Base-by-base conservation (phyloP, 2,113 vertebrate genomes). In the Onychorhynchus coronatus region DNA sequence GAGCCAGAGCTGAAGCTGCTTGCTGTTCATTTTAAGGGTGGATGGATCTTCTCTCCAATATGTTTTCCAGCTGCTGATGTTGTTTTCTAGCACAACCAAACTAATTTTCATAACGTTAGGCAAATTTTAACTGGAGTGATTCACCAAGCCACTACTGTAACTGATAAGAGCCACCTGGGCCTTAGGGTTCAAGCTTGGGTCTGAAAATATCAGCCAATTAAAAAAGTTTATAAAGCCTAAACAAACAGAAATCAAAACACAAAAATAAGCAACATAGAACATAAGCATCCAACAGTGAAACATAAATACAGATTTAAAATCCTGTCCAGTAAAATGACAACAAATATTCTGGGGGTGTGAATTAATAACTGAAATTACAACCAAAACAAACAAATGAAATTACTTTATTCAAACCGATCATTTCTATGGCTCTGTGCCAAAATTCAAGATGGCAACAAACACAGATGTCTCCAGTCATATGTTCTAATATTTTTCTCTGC, bases 401-500 rank as follows among this genome's bases (percentile, higher is more conserved):
- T 14, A 95, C 71, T 98, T 98, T 98, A 98, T 98, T 98, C 79
- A 97, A 85, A 96, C 22, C 8, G 53, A 87, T 86, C 15, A 84
- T 55, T 93, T 96, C 70, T 59, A 82, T 82, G 90, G 49, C 71
- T 96, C 91, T 77, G 65, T 92, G 95, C 71, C 95, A 96, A 92
- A 92, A 94, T 79, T 89, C 88, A 95, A 91, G 91, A 91, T 41
- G 37, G 84, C 78, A 93, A 95, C 85, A 72, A 87, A 89, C 49
- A 92, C 0, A 21, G 55, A 86, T 73, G 72, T 89, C 71, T 94
- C n/a, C 58, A 77, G 56, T 63, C 4, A 0, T 39, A 63, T 6
- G 22, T 78, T 95, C 55, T 44, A 50, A 12, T 70, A 41, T 49
- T 81, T 46, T 85, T 95, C 93, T 66, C 53, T 73, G 42, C 44